Evolutionary conservation across 2,797 vertebrate species (phyloP), one percentile per base, ranked within the genome.

Genomic region (Buceros bicornis): DNA sequence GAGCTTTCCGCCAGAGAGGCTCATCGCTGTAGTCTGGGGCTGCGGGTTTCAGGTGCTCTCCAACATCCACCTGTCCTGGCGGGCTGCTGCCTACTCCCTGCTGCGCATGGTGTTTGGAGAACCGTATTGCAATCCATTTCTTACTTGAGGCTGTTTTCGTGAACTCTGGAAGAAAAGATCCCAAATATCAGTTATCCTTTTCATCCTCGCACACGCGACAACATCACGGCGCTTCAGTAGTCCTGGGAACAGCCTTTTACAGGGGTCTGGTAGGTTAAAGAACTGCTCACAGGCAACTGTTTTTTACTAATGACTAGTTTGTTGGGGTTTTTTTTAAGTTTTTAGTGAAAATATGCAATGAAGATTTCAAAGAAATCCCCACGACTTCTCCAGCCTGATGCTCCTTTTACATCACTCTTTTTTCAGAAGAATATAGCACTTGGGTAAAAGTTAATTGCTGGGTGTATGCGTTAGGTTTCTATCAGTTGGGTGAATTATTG

Each of bases 401-500:
- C 12, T 94, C 42, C 74, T 66, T 61, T 72, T 42, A 37, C 33
- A 29, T 88, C 53, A 24, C n/a, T 33, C 31, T 50, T 66, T 43
- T 83, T 45, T 48, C 29, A 2, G 45, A 42, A 57, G 53, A 66
- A 58, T 57, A 12, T 29, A 72, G 26, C 11, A 9, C 25, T 84
- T 78, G 48, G 45, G 50, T 17, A 73, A 24, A 57, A 73, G 29
- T 86, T 82, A 86, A 92, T 77, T 82, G 33, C 22, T 58, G 33
- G 16, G 31, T 64, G 50, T 33, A 28, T 13, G 73, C 50, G 54
- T 73, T 20, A 35, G 37, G 19, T 74, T 90, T 48, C 15, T 54
- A 65, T n/a, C 70, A 54, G 37, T 33, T 50, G 40, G 17, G 40
- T 94, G 72, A 92, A 43, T 92, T 81, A 89, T 67, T 67, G 77